Percentiles rank a stretch among this genome's conserved stretches.
Conservation (phyloP, 2,113 vertebrate species). For the Tor tambroides region DNA sequence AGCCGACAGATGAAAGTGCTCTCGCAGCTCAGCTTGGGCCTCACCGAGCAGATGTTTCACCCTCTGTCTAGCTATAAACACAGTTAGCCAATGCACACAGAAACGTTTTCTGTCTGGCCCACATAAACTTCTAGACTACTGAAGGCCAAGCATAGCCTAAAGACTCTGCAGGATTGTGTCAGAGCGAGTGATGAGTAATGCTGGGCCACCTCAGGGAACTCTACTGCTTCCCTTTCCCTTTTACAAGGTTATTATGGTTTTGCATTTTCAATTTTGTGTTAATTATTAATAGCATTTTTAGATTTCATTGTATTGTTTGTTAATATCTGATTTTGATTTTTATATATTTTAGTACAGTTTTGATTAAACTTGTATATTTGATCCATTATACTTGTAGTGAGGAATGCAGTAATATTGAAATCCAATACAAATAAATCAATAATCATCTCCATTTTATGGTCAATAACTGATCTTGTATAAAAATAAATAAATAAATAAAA, state of each 20-base stretch:
- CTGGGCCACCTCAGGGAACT: neutral
- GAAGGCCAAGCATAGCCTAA: constrained; percentile 17
- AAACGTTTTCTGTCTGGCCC: constrained; percentile 4
- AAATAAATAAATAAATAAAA: too few species aligned
- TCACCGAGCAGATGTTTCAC: constrained; percentile 30
- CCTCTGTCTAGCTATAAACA: constrained; percentile 40
- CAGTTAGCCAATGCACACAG: constrained; percentile 31
- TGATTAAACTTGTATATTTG: neutral
- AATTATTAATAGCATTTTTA: neutral
- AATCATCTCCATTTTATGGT: too few species aligned
- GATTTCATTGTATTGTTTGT: neutral
- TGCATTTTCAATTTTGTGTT: neutral
- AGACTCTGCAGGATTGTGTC: constrained; percentile 8
- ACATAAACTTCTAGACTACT: constrained; percentile 34
- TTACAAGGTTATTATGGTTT: constrained; percentile 29
- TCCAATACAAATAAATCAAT: too few species aligned
- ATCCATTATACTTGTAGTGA: neutral
- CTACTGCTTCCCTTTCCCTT: neutral
- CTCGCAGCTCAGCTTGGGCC: constrained; percentile 36
- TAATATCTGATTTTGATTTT: neutral
- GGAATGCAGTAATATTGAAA: neutral
- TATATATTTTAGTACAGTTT: too few species aligned
- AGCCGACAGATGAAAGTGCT: constrained; percentile 36
- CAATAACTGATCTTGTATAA: too few species aligned
- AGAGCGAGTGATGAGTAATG: constrained; percentile 17